phyloP scores from a whole-genome alignment of 2,888 invertebrate genomes.

The Celastrina argiolus region DNA sequence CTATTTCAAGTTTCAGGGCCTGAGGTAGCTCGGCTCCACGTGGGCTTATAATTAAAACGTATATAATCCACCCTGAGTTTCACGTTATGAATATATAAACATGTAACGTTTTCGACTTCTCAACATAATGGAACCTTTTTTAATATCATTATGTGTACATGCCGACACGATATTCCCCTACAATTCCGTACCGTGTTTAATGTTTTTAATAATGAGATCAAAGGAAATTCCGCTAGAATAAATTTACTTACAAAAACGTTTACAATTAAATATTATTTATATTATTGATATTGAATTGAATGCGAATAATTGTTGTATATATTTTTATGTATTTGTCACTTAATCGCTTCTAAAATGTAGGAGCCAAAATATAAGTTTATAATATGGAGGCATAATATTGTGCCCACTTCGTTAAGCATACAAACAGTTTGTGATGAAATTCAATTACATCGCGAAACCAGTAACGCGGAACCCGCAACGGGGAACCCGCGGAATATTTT shows the following conservation, averaged over 20 bases:
- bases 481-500: too few relatives aligned
- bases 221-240: not conserved
- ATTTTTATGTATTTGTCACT: too few relatives aligned
- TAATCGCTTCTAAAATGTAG: too few relatives aligned
- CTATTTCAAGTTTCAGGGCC: slow-evolving; percentile 9
- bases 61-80: slow-evolving; percentile 14
- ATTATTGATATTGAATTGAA: too few relatives aligned
- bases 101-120: slow-evolving; percentile 13
- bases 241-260: not conserved
- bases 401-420: too few relatives aligned
- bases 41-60: slow-evolving; percentile 17
- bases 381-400: too few relatives aligned
- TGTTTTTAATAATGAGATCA: not conserved
- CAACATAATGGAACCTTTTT: slow-evolving; percentile 18
- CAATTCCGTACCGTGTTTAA: not conserved
- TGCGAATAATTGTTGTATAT: too few relatives aligned
- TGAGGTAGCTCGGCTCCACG: not conserved
- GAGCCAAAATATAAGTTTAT: too few relatives aligned
- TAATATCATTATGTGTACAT: slow-evolving; percentile 16
- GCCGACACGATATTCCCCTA: not conserved
- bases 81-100: slow-evolving; percentile 18
- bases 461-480: too few relatives aligned
- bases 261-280: not conserved
- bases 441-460: too few relatives aligned
- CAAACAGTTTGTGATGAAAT: too few relatives aligned